Conservation (phyloP, 1,140 invertebrate species). For the Drosophila suzukii region DNA sequence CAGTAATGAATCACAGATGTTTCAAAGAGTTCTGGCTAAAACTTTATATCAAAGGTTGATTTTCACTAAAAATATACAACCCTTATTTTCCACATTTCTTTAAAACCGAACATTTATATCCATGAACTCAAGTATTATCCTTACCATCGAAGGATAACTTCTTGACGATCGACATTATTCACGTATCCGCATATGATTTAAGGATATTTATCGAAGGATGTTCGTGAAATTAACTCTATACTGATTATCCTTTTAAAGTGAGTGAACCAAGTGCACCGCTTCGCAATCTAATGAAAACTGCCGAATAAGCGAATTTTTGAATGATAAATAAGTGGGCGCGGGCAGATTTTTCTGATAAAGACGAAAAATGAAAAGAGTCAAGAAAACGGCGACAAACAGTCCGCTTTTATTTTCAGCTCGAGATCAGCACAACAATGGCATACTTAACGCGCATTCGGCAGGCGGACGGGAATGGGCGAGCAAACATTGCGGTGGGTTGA, state of each 20-base stretch:
- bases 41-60: neutral
- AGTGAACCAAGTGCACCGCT: conserved; percentile 62
- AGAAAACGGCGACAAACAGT: conserved; percentile 71
- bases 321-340: conserved; percentile 69
- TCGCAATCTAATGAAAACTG: conserved; percentile 78
- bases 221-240: neutral
- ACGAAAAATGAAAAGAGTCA: conserved; percentile 78
- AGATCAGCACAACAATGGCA: conserved; percentile 70
- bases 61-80: neutral
- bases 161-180: conserved; percentile 54
- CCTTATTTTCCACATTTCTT: neutral
- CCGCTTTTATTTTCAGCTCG: conserved; percentile 46
- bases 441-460: conserved; percentile 77
- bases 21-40: neutral
- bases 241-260: neutral
- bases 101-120: neutral
- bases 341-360: conserved; percentile 73
- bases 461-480: conserved; percentile 25
- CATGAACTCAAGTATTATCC: conserved; percentile 13
- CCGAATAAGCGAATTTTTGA: conserved; percentile 61
- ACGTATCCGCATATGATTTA: conserved; percentile 12
- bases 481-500: conserved; percentile 25
- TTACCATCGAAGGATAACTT: conserved; percentile 76
- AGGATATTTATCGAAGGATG: conserved; percentile 14
- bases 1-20: neutral